Percentiles rank a stretch among this genome's conserved stretches.
Conservation (phyloP, 2,888 invertebrate species). For the Megastigmus dorsalis region DNA sequence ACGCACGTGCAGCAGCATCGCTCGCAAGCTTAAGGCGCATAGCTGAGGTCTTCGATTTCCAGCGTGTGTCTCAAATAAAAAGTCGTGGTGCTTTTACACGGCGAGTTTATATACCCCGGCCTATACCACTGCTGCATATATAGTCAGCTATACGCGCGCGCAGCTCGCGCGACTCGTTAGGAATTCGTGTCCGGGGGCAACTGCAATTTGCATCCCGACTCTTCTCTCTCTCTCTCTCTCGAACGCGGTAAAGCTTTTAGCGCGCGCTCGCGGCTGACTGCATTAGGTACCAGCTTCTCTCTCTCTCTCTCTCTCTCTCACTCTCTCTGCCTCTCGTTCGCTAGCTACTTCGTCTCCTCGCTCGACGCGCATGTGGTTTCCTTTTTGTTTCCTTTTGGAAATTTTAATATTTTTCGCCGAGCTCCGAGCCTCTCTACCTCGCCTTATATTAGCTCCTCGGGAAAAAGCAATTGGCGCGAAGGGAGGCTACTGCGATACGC, state of each 20-base stretch:
- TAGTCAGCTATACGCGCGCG: no score
- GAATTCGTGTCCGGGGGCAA: slow-evolving; percentile 52
- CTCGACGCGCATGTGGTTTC: no score
- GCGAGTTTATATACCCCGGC: background rate
- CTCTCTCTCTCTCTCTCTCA: no score
- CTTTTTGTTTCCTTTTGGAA: slow-evolving; percentile 47
- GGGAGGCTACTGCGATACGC: slow-evolving; percentile 20
- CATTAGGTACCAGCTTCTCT: slow-evolving; percentile 48
- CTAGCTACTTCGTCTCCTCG: no score
- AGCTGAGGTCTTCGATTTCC: background rate
- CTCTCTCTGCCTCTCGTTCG: no score
- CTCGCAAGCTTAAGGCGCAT: background rate
- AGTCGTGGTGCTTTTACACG: no score
- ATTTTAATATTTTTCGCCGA: slow-evolving; percentile 44
- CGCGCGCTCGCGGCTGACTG: slow-evolving; percentile 39
- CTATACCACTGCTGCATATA: no score
- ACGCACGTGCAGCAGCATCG: background rate
- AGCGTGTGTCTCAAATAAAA: no score
- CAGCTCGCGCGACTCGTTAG: slow-evolving; percentile 44
- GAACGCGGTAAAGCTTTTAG: slow-evolving; percentile 54
- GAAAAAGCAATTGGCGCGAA: slow-evolving; percentile 3
- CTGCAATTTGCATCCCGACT: slow-evolving; percentile 55
- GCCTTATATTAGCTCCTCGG: background rate
- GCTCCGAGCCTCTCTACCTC: slow-evolving; percentile 7
- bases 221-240: slow-evolving; percentile 15